Conservation (phyloP, 2,888 invertebrate species). For the Pyrochroa serraticornis region DNA sequence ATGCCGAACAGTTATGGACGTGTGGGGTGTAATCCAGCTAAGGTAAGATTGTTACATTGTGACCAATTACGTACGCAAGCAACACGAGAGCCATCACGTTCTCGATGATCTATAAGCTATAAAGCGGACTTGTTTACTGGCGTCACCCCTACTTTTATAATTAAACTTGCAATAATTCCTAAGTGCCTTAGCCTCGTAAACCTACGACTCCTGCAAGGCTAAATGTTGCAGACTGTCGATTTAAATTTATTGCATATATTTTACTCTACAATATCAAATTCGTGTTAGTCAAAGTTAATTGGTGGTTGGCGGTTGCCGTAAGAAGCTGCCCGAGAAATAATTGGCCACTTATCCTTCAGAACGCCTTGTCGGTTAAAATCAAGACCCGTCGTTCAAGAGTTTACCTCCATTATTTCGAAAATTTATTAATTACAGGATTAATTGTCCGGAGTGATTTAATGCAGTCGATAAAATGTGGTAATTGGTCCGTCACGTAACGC, state of each 20-base stretch:
- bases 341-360: too few species aligned
- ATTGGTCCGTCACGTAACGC: too few species aligned
- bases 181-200: constrained; percentile 45
- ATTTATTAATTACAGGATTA: too few species aligned
- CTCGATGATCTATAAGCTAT: constrained; percentile 48
- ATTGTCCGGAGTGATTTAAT: too few species aligned
- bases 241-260: constrained; percentile 37
- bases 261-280: too few species aligned
- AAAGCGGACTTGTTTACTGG: constrained; percentile 47
- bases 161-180: constrained; percentile 48
- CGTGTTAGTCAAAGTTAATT: too few species aligned
- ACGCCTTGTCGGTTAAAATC: too few species aligned
- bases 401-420: constrained; percentile 10
- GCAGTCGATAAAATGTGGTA: too few species aligned
- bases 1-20: constrained; percentile 1
- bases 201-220: constrained; percentile 36
- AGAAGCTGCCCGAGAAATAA: too few species aligned
- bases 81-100: constrained; percentile 38
- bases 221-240: constrained; percentile 39
- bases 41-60: constrained; percentile 39
- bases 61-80: constrained; percentile 37
- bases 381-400: too few species aligned
- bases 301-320: too few species aligned
- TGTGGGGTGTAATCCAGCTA: constrained; percentile 4
- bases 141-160: constrained; percentile 49